Conservation (phyloP, 2,797 vertebrate species). For the Avahi laniger region DNA sequence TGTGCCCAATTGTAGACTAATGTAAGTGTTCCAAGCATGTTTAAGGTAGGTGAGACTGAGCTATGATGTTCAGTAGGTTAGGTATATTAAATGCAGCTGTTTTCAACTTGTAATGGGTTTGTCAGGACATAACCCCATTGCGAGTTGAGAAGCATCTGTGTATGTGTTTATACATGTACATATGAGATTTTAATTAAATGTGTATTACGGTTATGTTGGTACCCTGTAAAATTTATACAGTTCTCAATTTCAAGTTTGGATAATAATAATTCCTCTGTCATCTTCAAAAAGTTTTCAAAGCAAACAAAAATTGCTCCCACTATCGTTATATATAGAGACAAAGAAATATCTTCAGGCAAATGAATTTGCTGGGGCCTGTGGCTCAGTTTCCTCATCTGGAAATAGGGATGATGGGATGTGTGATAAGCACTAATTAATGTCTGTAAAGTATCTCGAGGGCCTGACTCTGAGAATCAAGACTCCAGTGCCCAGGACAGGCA, state of each 20-base stretch:
- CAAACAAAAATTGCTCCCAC: background rate
- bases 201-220: background rate
- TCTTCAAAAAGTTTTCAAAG: background rate
- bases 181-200: background rate
- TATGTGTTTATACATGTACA: background rate
- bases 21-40: background rate
- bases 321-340: background rate
- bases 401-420: background rate
- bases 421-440: slow-evolving; percentile 66
- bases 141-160: background rate
- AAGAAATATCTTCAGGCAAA: background rate
- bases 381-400: slow-evolving; percentile 62
- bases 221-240: background rate
- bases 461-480: background rate
- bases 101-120: background rate
- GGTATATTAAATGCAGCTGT: background rate
- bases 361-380: background rate
- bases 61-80: background rate
- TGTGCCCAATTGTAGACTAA: background rate
- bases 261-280: background rate
- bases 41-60: background rate
- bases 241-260: background rate
- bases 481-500: background rate
- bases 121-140: background rate
- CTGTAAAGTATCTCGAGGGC: background rate